Conservation (phyloP, 2,888 invertebrate species). For the Elgonia sp. region DNA sequence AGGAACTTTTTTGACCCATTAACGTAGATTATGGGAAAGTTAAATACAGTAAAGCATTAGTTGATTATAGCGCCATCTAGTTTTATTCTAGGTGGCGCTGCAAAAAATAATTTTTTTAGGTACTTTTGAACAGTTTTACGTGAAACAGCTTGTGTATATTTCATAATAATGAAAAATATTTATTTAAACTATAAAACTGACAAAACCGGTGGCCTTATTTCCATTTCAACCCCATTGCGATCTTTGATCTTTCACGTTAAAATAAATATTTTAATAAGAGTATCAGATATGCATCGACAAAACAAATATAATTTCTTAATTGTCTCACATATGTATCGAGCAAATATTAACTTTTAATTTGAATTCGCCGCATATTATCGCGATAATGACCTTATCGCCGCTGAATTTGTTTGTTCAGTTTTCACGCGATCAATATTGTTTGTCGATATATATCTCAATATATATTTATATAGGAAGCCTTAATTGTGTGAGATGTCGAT, state of each 20-base stretch:
- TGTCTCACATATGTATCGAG: not conserved
- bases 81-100: too few species aligned
- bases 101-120: too few species aligned
- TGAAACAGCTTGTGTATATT: not conserved
- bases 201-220: constrained; percentile 63
- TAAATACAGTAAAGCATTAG: too few species aligned
- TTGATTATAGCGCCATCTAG: too few species aligned
- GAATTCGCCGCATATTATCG: too few species aligned
- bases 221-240: constrained; percentile 52
- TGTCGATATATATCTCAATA: constrained; percentile 26
- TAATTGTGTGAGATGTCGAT: constrained; percentile 52
- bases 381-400: too few species aligned
- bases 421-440: not conserved
- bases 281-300: constrained; percentile 27
- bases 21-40: too few species aligned
- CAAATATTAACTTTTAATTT: not conserved
- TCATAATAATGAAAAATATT: constrained; percentile 1
- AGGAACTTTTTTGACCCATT: too few species aligned
- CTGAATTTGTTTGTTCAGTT: not conserved
- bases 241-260: constrained; percentile 42
- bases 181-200: constrained; percentile 17
- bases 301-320: not conserved
- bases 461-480: constrained; percentile 60
- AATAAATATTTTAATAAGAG: constrained; percentile 7
- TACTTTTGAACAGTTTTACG: not conserved